phyloP scores from a whole-genome alignment of 1,140 invertebrate genomes.

The Pseudobourletiella spinata region DNA sequence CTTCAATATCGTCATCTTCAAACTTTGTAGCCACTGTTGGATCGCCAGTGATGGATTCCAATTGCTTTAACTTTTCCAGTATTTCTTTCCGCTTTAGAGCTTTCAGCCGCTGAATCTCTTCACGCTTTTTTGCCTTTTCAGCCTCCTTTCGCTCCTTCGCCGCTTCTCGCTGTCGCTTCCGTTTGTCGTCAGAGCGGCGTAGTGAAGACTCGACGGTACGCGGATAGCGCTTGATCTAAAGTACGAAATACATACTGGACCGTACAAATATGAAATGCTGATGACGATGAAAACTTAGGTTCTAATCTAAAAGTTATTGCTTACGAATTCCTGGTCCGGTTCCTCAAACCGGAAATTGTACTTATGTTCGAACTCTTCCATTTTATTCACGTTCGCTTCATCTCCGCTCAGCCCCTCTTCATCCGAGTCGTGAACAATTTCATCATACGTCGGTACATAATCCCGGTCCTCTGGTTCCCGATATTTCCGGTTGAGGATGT shows the following conservation, averaged over 20 bases:
- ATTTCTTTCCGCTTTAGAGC: constrained; percentile 84
- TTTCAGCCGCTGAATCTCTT: constrained; percentile 79
- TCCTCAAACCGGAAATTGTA: constrained; percentile 96
- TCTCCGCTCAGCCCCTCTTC: constrained; percentile 65
- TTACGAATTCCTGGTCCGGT: constrained; percentile 85
- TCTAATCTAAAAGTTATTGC: too few relatives aligned
- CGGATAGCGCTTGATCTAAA: constrained; percentile 76
- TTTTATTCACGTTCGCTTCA: constrained; percentile 54
- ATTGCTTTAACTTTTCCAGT: constrained; percentile 71
- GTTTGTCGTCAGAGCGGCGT: constrained; percentile 64
- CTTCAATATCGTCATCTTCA: constrained; percentile 56
- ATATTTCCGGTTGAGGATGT: constrained; percentile 78
- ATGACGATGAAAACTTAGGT: too few relatives aligned
- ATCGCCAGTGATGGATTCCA: constrained; percentile 85
- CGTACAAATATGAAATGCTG: constrained; percentile 19
- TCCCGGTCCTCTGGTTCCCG: constrained; percentile 46
- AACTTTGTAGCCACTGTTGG: constrained; percentile 44
- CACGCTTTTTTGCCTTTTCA: constrained; percentile 70
- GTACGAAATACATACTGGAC: too few relatives aligned
- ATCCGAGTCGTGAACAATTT: constrained; percentile 56
- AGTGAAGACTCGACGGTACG: constrained; percentile 75
- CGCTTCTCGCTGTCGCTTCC: constrained; percentile 67
- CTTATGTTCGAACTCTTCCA: constrained; percentile 86
- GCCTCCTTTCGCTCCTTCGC: constrained; percentile 65
- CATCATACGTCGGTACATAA: constrained; percentile 57